Base-by-base conservation (phyloP, 2,888 invertebrate genomes). In the Tineola bisselliella region DNA sequence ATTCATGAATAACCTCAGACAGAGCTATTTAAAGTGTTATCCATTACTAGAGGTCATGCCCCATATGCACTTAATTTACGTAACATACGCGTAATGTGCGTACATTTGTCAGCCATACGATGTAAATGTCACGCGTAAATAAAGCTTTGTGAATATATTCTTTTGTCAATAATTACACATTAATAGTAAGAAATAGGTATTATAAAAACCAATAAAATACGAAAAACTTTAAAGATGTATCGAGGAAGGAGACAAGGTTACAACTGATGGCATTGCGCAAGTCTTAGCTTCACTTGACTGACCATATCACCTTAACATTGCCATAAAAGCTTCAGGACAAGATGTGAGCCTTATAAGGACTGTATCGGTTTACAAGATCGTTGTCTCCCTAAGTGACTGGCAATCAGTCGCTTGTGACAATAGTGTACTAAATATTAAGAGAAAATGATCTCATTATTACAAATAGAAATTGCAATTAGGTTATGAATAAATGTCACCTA, bases 281-380 rank as follows among this genome's bases (percentile, higher is more conserved):
- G 71, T 81, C 78, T 74, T 74, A 74, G 75, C 70, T 66, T 65
- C 64, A 52, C 44, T n/a, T 25, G 63, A 63, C 61, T 63, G 62
- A 64, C 65, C 68, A 68, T 70, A 71, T 76, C 72, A 76, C 82
- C 81, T 82, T 78, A 76, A 67, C 66, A 62, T 61, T 67, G 65
- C 83, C 81, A 69, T 82, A 81, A 69, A 48, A 64, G 38, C 73
- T 76, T 71, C 71, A 74, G 76, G 75, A 77, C 76, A 77, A 75
- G 67, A 31, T 8, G 13, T 58, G 13, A 12, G 2, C 77, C 76
- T 70, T 78, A 74, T 73, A 77, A 64, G 78, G 79, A 44, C 64
- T 15, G 61, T 66, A 64, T 67, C 61, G 63, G 58, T 61, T 63
- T 63, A 65, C 67, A 63, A 62, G 61, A 61, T 61, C 61, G 61